These are phyloP conservation scores for Trachops cirrhosus DNA, from an alignment of 2,797 vertebrate species.

Conservation along the genomic window DNA sequence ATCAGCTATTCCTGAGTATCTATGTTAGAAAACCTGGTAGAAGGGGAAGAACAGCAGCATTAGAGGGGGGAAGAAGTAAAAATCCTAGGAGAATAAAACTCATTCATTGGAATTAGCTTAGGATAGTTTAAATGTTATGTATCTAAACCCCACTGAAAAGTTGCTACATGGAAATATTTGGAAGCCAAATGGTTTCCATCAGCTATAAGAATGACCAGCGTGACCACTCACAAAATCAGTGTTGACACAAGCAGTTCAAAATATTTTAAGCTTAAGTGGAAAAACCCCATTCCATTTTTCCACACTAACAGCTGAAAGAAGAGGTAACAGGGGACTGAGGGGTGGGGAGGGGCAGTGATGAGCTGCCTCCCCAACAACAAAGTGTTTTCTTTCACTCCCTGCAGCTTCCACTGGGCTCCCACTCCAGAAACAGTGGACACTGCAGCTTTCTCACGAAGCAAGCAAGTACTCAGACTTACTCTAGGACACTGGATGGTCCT, in stretches of 20 bases:
- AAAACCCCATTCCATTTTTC: not conserved
- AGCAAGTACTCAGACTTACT: not conserved
- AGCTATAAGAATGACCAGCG: not conserved
- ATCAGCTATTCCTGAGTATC: not conserved
- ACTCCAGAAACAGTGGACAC: not conserved
- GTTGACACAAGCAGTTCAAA: not conserved
- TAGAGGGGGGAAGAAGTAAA: not conserved
- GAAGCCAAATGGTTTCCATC: not conserved
- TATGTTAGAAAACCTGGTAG: not conserved
- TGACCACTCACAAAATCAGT: not conserved
- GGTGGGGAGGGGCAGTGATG: not conserved
- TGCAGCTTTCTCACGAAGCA: not conserved
- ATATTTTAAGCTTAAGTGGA: not conserved
- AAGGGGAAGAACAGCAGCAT: not conserved
- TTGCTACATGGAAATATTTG: not conserved
- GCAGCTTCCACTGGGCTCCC: not conserved
- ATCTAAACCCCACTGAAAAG: not conserved
- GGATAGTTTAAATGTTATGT: slow-evolving; percentile 5
- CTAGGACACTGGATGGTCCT: not conserved
- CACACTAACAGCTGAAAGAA: not conserved
- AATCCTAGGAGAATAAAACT: not conserved
- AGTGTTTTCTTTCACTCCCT: not conserved
- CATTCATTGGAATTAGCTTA: not conserved
- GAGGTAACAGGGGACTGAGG: not conserved
- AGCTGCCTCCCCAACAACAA: not conserved